A percentile compares a stretch with the other conserved stretches of the same genome.
phyloP scores from a whole-genome alignment of 1,140 invertebrate species.

The Pissodes strobi region DNA sequence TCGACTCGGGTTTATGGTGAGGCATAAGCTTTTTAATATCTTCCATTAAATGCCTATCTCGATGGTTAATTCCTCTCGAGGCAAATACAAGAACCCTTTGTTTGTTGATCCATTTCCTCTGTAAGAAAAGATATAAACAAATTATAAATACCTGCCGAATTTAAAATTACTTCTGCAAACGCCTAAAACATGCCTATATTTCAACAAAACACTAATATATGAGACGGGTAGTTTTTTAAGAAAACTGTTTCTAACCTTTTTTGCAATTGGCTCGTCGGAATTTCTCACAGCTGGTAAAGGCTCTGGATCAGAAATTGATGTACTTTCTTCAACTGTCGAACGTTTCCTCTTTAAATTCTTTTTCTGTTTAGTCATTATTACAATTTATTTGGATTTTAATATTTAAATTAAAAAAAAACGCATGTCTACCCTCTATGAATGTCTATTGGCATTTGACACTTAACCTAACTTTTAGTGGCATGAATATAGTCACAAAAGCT shows the following conservation, averaged over 20 bases:
- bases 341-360: constrained; percentile 37
- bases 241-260: constrained; percentile 42
- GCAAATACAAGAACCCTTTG: constrained; percentile 91
- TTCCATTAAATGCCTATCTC: constrained; percentile 94
- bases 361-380: constrained; percentile 20
- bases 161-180: neutral
- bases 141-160: constrained; percentile 13
- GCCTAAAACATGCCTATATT: too few species aligned
- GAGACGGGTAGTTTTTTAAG: too few species aligned
- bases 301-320: constrained; percentile 20
- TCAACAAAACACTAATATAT: too few species aligned
- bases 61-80: constrained; percentile 86
- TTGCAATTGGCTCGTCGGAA: constrained; percentile 46
- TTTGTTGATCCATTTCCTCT: constrained; percentile 91
- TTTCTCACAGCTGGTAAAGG: constrained; percentile 41
- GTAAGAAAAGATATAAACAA: constrained; percentile 33
- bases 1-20: constrained; percentile 89
- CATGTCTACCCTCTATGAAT: too few species aligned
- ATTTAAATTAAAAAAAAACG: too few species aligned
- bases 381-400: too few species aligned
- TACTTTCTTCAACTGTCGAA: constrained; percentile 3
- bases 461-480: too few species aligned
- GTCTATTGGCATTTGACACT: too few species aligned
- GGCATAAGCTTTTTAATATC: constrained; percentile 92
- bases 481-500: too few species aligned